phyloP scores from a whole-genome alignment of 2,888 invertebrate species.

The Eupithecia insigniata region DNA sequence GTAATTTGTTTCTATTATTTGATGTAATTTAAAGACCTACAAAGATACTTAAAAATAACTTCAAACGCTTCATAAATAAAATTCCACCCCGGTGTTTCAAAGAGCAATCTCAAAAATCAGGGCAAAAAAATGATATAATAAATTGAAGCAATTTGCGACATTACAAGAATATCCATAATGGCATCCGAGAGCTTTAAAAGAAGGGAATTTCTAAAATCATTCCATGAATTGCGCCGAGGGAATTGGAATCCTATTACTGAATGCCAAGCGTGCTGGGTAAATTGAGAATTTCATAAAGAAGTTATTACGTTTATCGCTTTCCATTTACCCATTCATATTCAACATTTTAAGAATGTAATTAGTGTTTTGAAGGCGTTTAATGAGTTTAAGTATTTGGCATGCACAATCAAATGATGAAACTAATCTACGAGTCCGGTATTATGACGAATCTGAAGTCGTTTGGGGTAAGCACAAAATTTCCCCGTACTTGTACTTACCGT shows the following conservation, averaged over 20 bases:
- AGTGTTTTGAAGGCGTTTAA: background rate
- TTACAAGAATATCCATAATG: slow-evolving; percentile 15
- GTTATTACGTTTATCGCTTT: slow-evolving; percentile 4
- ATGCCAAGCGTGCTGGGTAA: slow-evolving; percentile 1
- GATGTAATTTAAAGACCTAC: too few relatives aligned
- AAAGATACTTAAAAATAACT: background rate
- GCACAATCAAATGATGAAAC: background rate
- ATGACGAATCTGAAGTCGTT: too few relatives aligned
- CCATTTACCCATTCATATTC: too few relatives aligned
- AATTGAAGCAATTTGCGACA: slow-evolving; percentile 12
- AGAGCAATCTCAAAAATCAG: background rate
- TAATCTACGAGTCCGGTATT: background rate
- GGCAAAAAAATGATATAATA: background rate
- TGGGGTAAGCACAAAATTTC: too few relatives aligned
- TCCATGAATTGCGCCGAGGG: slow-evolving; percentile 29
- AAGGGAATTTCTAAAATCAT: slow-evolving; percentile 42
- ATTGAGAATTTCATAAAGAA: slow-evolving; percentile 21
- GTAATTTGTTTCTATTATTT: too few relatives aligned
- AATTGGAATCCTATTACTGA: slow-evolving; percentile 31
- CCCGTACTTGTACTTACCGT: too few relatives aligned
- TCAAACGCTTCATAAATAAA: background rate
- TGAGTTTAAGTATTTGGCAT: background rate
- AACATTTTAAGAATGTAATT: background rate
- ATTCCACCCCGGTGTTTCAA: background rate
- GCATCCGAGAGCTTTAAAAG: slow-evolving; percentile 24